Evolutionary conservation across 1,140 invertebrate genomes (phyloP).

Genomic region (Calephelis virginiensis): DNA sequence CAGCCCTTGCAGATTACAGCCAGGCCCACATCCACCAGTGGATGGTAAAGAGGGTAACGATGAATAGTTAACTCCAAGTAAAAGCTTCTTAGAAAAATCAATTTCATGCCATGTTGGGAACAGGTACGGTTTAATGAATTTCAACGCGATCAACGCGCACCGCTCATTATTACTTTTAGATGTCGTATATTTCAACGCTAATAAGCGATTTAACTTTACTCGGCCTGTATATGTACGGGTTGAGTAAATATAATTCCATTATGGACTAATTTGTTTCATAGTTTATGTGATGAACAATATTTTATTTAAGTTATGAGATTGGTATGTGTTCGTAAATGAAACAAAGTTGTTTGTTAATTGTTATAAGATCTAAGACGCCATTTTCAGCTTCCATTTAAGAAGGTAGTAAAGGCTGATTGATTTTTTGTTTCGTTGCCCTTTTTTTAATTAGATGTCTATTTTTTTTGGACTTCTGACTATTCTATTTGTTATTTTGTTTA

Average conservation of each 20-base stretch:
- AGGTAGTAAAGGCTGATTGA: background rate
- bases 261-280: background rate
- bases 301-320: slow-evolving; percentile 4
- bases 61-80: background rate
- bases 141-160: slow-evolving; percentile 4
- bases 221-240: background rate
- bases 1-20: background rate
- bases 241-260: slow-evolving; percentile 9
- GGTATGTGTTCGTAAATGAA: background rate
- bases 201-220: slow-evolving; percentile 8
- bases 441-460: too few relatives aligned
- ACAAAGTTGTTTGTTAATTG: slow-evolving; percentile 1
- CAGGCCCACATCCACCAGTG: too few relatives aligned
- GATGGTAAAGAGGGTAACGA: background rate
- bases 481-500: background rate
- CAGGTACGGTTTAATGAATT: slow-evolving; percentile 9
- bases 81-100: slow-evolving; percentile 10
- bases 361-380: too few relatives aligned
- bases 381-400: background rate
- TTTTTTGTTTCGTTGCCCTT: background rate
- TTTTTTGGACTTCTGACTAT: too few relatives aligned
- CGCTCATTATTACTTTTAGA: background rate
- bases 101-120: slow-evolving; percentile 8
- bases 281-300: slow-evolving; percentile 8
- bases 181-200: slow-evolving; percentile 1